Percentiles rank a stretch among this genome's conserved stretches.
phyloP scores from a whole-genome alignment of 1,140 invertebrate genomes.

The Aphelenchoides fujianensis region DNA sequence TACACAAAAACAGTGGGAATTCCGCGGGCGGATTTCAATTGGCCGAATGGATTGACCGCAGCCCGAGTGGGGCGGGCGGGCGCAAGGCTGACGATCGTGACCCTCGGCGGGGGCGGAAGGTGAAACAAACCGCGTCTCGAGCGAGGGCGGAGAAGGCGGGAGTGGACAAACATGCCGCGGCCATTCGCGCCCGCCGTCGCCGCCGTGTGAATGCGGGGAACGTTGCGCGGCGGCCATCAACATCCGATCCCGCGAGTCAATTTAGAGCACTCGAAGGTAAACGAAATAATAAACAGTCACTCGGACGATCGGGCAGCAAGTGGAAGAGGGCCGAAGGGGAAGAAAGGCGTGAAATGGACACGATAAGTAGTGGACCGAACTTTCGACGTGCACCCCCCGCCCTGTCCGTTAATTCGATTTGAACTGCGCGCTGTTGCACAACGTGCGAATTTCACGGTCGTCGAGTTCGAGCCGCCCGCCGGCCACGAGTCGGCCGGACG shows the following conservation, averaged over 20 bases:
- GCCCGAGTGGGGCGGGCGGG: neutral
- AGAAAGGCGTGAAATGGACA: neutral
- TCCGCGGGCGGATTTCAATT: neutral
- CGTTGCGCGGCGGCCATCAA: neutral
- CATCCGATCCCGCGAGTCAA: neutral
- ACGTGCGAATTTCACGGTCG: neutral
- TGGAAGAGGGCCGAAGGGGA: neutral
- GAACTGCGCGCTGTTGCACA: neutral
- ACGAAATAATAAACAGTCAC: neutral
- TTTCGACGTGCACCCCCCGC: neutral
- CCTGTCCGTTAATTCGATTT: neutral
- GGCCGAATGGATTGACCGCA: neutral
- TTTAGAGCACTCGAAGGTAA: too few relatives aligned
- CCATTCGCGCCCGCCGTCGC: neutral
- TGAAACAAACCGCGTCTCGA: neutral
- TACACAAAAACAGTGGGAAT: constrained; percentile 1
- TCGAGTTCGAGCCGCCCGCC: too few relatives aligned
- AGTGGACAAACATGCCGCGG: neutral
- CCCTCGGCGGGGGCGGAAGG: neutral
- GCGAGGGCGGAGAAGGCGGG: neutral
- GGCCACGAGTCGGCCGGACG: too few relatives aligned
- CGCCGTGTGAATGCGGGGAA: constrained; percentile 1
- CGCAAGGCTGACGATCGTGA: neutral
- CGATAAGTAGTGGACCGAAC: neutral
- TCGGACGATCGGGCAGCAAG: neutral